These are phyloP conservation scores for Bombus consobrinus DNA, from an alignment of 1,140 invertebrate genomes.

Conservation along the genomic window DNA sequence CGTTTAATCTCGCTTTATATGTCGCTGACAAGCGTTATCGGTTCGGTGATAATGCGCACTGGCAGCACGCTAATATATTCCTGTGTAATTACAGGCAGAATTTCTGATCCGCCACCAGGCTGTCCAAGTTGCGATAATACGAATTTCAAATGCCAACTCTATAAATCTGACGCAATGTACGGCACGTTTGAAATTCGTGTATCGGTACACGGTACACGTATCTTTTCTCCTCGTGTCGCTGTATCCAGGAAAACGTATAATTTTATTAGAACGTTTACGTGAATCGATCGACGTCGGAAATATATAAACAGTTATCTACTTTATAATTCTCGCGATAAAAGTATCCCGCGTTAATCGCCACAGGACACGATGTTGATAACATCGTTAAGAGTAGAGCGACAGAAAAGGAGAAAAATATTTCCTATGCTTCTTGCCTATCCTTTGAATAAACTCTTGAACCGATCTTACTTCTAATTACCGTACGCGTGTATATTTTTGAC, in stretches of 20 bases:
- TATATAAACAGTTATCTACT: no score
- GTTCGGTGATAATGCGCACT: constrained; percentile 23
- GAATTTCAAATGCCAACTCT: not conserved
- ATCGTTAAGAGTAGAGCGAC: no score
- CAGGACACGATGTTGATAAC: no score
- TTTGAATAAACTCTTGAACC: no score
- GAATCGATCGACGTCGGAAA: no score
- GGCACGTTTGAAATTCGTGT: not conserved
- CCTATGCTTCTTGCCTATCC: no score
- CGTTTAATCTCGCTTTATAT: constrained; percentile 56
- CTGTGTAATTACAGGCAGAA: constrained; percentile 24
- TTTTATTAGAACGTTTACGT: rapidly evolving
- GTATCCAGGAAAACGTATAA: no score
- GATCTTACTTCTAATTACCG: no score
- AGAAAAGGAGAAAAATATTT: no score
- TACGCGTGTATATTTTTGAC: rapidly evolving
- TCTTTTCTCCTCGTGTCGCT: rapidly evolving
- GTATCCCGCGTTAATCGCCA: no score
- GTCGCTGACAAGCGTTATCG: constrained; percentile 32
- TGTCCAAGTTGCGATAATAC: not conserved
- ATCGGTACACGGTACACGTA: no score
- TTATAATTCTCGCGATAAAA: no score
- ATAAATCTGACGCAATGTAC: not conserved
- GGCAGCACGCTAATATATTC: not conserved
- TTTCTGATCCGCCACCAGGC: not conserved